phyloP scores from a whole-genome alignment of 2,797 vertebrate genomes.

The Dallia pectoralis region DNA sequence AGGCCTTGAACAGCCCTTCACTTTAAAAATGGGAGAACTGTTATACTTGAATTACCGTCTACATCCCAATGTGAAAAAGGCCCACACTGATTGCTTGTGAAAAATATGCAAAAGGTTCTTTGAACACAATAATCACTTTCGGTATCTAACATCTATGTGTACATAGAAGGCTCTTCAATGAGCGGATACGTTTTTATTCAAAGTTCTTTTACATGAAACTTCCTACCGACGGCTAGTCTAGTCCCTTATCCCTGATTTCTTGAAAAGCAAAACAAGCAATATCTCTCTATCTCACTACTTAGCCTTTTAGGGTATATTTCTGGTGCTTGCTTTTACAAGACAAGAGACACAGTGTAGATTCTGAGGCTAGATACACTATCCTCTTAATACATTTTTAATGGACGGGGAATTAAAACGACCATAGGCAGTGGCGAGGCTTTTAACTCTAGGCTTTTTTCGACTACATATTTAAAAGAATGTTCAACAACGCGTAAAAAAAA shows the following conservation, averaged over 20 bases:
- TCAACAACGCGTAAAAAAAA: no score
- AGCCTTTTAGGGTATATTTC: constrained; percentile 26
- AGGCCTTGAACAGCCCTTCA: not conserved
- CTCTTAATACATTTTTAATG: constrained; percentile 40
- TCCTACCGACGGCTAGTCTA: not conserved
- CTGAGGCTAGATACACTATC: constrained; percentile 35
- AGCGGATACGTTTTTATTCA: not conserved
- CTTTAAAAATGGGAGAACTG: not conserved
- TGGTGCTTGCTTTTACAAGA: constrained; percentile 3
- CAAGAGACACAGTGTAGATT: constrained; percentile 18
- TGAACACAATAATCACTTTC: constrained; percentile 35
- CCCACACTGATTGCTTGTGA: constrained; percentile 8
- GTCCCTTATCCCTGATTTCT: not conserved
- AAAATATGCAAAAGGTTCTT: constrained; percentile 17
- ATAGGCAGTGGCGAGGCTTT: constrained; percentile 45
- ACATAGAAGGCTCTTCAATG: not conserved
- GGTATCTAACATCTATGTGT: constrained; percentile 20
- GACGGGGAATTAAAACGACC: constrained; percentile 51
- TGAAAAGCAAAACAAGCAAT: constrained; percentile 6
- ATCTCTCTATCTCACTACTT: no score
- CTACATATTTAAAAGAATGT: constrained; percentile 41
- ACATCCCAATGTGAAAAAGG: not conserved
- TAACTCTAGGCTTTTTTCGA: constrained; percentile 50
- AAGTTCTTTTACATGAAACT: not conserved
- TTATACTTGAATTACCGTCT: not conserved